Evolutionary conservation across 2,888 invertebrate genomes (phyloP).

Genomic region (Drosophila acutilabella): DNA sequence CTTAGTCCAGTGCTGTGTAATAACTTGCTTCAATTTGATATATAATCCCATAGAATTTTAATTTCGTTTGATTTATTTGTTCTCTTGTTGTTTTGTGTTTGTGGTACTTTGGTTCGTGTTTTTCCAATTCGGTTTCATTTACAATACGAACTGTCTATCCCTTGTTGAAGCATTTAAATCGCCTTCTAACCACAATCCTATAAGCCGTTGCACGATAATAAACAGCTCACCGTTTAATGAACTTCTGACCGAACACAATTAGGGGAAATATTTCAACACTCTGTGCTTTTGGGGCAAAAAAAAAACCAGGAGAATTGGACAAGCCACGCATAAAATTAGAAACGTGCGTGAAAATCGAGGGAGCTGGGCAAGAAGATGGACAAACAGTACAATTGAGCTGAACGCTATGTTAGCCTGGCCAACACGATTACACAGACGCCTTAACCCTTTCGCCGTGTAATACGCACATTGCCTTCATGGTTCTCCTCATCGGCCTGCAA

Average conservation of each 20-base stretch:
- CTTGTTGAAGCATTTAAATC: conserved; percentile 40
- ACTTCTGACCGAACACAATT: conserved; percentile 61
- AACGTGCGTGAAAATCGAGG: conserved; percentile 63
- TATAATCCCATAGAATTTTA: background rate
- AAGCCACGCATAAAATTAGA: conserved; percentile 80
- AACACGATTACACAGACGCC: conserved; percentile 71
- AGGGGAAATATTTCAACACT: conserved; percentile 39
- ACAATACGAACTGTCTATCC: conserved; percentile 24
- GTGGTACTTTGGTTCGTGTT: conserved; percentile 45
- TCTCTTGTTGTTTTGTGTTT: conserved; percentile 13
- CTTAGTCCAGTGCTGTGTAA: no score
- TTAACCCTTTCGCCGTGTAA: conserved; percentile 76
- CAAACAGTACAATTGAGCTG: conserved; percentile 49
- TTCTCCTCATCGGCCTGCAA: conserved; percentile 11
- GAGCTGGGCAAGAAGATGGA: conserved; percentile 23
- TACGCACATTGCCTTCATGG: conserved; percentile 68
- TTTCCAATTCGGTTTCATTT: conserved; percentile 51
- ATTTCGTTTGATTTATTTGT: conserved; percentile 2
- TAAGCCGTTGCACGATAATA: conserved; percentile 63
- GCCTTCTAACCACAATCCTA: conserved; percentile 37
- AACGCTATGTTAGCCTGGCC: conserved; percentile 64
- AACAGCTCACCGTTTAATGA: conserved; percentile 77
- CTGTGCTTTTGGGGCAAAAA: conserved; percentile 37
- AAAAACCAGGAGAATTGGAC: conserved; percentile 47
- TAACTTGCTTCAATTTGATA: background rate